phyloP scores from a whole-genome alignment of 2,888 invertebrate species.

The Thereva unica region DNA sequence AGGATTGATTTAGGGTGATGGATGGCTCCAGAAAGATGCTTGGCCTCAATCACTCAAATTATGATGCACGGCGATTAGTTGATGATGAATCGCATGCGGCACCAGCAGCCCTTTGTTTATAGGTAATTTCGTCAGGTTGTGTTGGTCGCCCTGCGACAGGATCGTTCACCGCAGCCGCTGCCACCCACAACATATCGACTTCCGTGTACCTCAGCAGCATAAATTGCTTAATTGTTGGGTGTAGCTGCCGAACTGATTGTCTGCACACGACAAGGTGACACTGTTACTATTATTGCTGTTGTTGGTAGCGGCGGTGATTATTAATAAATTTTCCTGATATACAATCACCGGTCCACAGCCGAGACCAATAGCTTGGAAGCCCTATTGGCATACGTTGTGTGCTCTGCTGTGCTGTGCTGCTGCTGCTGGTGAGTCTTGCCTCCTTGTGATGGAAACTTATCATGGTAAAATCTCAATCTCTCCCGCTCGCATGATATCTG shows the following conservation, averaged over 20 bases:
- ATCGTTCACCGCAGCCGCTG: background rate
- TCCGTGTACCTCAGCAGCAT: background rate
- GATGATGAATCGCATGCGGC: background rate
- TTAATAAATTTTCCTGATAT: constrained; percentile 33
- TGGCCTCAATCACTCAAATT: constrained; percentile 28
- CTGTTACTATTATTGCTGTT: constrained; percentile 24
- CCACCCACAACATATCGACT: constrained; percentile 2
- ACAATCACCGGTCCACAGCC: constrained; percentile 20
- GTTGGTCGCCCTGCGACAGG: background rate
- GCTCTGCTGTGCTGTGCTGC: background rate
- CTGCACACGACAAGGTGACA: constrained; percentile 16
- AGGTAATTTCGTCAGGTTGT: background rate
- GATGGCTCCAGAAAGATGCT: constrained; percentile 15
- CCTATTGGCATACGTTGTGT: too few species aligned
- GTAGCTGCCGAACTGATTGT: constrained; percentile 24
- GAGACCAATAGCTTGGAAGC: too few species aligned
- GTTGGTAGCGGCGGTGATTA: constrained; percentile 22
- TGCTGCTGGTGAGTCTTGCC: constrained; percentile 17
- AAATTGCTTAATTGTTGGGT: constrained; percentile 29
- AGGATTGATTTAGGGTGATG: constrained; percentile 18
- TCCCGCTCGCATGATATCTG: constrained; percentile 38
- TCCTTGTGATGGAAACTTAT: constrained; percentile 36
- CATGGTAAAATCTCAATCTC: constrained; percentile 42
- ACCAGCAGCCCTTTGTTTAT: background rate
- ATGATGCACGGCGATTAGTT: constrained; percentile 32